phyloP scores from a whole-genome alignment of 2,888 invertebrate genomes.

The Dicycla oo region DNA sequence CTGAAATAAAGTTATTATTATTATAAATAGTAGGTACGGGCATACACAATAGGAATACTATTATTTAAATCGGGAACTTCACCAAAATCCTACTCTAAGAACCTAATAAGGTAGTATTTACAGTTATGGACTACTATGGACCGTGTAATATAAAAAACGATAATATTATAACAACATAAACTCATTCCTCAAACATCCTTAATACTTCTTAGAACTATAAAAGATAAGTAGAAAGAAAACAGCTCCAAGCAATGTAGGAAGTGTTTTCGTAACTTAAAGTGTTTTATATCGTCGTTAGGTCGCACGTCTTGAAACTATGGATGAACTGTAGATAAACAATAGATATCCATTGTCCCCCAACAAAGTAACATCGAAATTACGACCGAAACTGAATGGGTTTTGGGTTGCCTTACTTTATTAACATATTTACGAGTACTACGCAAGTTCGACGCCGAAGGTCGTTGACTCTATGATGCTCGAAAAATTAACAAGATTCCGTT shows the following conservation, averaged over 20 bases:
- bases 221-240: constrained; percentile 40
- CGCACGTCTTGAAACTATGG: constrained; percentile 44
- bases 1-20: too few species aligned
- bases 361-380: constrained; percentile 62
- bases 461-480: constrained; percentile 45
- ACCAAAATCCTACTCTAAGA: neutral
- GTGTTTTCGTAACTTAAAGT: constrained; percentile 52
- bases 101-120: constrained; percentile 25
- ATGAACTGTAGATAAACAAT: constrained; percentile 51
- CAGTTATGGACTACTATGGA: neutral
- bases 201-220: constrained; percentile 20
- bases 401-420: constrained; percentile 57
- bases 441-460: constrained; percentile 59
- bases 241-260: constrained; percentile 24
- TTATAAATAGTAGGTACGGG: constrained; percentile 44
- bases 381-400: constrained; percentile 61
- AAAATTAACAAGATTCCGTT: constrained; percentile 52
- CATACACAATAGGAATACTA: constrained; percentile 21
- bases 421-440: constrained; percentile 67
- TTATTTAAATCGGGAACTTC: constrained; percentile 34
- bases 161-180: constrained; percentile 11
- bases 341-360: constrained; percentile 58
- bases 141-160: constrained; percentile 15
- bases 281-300: constrained; percentile 55
- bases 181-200: constrained; percentile 24